These are phyloP conservation scores for Merodon equestris DNA, from an alignment of 2,888 invertebrate genomes.

Conservation along the genomic window DNA sequence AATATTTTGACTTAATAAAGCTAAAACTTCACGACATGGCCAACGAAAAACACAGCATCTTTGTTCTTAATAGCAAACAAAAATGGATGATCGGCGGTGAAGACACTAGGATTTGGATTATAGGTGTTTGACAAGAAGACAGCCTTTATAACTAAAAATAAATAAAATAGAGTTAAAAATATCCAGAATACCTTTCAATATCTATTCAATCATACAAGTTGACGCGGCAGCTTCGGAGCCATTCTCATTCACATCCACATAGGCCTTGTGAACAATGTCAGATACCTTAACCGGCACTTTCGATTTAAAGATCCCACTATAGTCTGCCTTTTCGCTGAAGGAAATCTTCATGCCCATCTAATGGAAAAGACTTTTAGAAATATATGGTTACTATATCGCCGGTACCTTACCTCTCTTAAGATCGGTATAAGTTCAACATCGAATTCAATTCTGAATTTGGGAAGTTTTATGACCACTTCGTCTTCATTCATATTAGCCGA, in stretches of 20 bases:
- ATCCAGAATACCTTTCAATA: not conserved
- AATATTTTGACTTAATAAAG: not conserved
- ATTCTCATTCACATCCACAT: constrained; percentile 92
- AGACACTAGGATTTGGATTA: constrained; percentile 18
- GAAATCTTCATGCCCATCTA: constrained; percentile 86
- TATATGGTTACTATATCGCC: not conserved
- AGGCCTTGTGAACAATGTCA: constrained; percentile 90
- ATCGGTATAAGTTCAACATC: constrained; percentile 82
- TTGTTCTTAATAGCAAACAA: constrained; percentile 52
- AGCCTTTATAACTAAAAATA: constrained; percentile 34
- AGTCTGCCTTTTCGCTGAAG: constrained; percentile 82
- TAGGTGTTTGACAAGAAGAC: constrained; percentile 23
- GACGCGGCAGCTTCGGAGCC: constrained; percentile 87
- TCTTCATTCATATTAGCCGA: constrained; percentile 80
- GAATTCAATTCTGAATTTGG: constrained; percentile 91
- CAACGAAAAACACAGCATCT: constrained; percentile 39
- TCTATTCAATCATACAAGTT: constrained; percentile 29
- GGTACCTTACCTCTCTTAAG: constrained; percentile 79
- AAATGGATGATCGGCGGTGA: constrained; percentile 53
- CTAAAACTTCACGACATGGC: constrained; percentile 31
- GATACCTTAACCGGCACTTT: constrained; percentile 81
- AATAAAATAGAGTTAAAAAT: not conserved
- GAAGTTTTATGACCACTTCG: constrained; percentile 83
- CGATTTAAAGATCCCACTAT: constrained; percentile 82
- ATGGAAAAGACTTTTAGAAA: constrained; percentile 11